phyloP scores from a whole-genome alignment of 2,797 vertebrate species.

The Neosalanx taihuensis region DNA sequence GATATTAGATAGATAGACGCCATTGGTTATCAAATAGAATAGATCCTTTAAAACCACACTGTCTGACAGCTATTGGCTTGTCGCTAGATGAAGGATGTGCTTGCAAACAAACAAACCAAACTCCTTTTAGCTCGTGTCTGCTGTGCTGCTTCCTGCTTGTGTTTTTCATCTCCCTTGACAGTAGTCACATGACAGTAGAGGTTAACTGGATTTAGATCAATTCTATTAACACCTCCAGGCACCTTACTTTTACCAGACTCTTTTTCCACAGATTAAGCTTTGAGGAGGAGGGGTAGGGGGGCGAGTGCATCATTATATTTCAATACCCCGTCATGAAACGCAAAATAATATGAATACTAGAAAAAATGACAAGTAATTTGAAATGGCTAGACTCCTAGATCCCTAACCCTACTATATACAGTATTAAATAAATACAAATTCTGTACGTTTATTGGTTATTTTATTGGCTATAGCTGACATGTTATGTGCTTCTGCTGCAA shows the following conservation, averaged over 20 bases:
- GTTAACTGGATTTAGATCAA: conserved; percentile 14
- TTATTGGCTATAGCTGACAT: neutral
- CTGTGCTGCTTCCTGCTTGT: neutral
- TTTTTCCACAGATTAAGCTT: neutral
- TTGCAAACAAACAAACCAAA: neutral
- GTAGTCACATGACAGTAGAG: neutral
- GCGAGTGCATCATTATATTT: neutral
- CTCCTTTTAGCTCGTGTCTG: neutral
- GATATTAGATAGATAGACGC: no score
- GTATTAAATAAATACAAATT: neutral
- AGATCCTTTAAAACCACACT: neutral
- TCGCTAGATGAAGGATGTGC: neutral
- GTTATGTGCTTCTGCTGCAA: neutral
- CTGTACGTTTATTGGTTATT: neutral
- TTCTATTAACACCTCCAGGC: neutral
- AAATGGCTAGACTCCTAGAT: neutral
- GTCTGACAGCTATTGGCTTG: neutral
- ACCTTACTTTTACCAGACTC: neutral
- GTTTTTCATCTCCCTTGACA: neutral
- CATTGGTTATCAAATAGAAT: neutral
- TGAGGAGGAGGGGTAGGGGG: neutral
- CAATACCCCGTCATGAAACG: neutral
- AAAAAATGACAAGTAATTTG: neutral
- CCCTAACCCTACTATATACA: neutral
- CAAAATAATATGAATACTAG: neutral